Base-by-base conservation (phyloP, 2,888 invertebrate species). In the Drosophila kuntzei region DNA sequence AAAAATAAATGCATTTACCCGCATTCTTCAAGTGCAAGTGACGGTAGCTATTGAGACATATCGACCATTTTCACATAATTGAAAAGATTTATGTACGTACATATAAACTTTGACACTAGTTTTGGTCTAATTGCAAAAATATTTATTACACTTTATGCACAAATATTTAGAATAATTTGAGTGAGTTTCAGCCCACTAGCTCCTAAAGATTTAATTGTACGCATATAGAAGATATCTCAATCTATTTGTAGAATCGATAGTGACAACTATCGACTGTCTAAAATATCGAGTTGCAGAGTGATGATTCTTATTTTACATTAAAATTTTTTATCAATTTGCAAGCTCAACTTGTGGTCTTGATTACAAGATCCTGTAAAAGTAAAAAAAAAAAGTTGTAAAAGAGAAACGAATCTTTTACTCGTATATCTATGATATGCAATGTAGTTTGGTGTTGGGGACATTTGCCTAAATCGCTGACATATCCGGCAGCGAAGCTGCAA, bases 401-500 rank as follows among this genome's bases (percentile, higher is more conserved):
- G 9, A 29, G 9, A 41, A 41, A 8, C 11, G 5, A 11, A 29
- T 54, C 44, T 39, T 9, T 36, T 41, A 6, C 7, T 25, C 25
- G 6, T 22, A 29, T 53, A 53, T 57, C 57, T 60, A 8, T 46
- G 46, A 18, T 37, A 41, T 34, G n/a, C 18, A 64, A 29, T 20
- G 27, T 43, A 66, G 50, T 47, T 34, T 68, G 37, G 5, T n/a
- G 43, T 58, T 57, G 39, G 47, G 65, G 65, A 64, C 74, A 83
- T 86, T 86, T 66, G 53, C 44, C 66, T 71, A 71, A 78, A 88
- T 79, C 77, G 75, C 77, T 44, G 51, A 69, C 72, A 83, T 78
- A 71, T 88, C 81, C 85, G 87, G 73, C 67, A 63, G 60, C 61
- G 66, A 54, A 50, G 76, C 59, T 70, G 77, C 66, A 80, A 88